These are phyloP conservation scores for Drosophila colorata DNA, from an alignment of 2,888 invertebrate genomes.

Conservation along the genomic window DNA sequence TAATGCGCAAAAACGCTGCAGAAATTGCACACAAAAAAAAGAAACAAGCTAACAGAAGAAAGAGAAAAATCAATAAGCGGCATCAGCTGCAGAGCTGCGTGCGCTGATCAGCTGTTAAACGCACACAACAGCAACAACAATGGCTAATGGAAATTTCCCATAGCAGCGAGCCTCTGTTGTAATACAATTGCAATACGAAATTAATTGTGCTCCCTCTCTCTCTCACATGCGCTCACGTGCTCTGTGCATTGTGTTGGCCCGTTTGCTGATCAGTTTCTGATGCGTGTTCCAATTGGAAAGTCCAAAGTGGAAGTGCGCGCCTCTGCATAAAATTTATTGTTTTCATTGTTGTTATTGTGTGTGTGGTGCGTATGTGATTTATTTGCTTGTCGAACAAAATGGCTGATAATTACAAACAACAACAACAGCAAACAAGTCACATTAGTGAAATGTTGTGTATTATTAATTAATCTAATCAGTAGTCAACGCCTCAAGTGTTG, in stretches of 20 bases:
- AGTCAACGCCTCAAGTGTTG: constrained; percentile 54
- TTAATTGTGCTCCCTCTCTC: constrained; percentile 39
- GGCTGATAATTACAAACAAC: constrained; percentile 56
- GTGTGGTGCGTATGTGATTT: constrained; percentile 57
- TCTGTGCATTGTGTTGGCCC: constrained; percentile 26
- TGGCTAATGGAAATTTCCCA: constrained; percentile 72
- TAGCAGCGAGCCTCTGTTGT: constrained; percentile 53
- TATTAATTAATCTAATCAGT: constrained; percentile 68
- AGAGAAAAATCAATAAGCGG: constrained; percentile 58
- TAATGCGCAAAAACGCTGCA: constrained; percentile 48
- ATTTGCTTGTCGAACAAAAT: constrained; percentile 61
- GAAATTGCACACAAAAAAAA: constrained; percentile 10
- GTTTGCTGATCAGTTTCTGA: constrained; percentile 50
- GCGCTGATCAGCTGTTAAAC: constrained; percentile 65
- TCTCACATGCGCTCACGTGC: constrained; percentile 7
- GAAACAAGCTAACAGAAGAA: constrained; percentile 5
- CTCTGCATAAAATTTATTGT: constrained; percentile 48
- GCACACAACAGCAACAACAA: constrained; percentile 33
- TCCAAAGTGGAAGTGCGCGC: constrained; percentile 60
- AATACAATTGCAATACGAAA: constrained; percentile 58
- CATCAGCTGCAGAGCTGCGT: constrained; percentile 43
- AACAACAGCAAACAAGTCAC: constrained; percentile 40
- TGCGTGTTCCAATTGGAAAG: constrained; percentile 66
- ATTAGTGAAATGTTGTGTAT: constrained; percentile 40
- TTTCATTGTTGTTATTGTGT: constrained; percentile 29